phyloP scores from a whole-genome alignment of 1,140 invertebrate species.

The Galleria mellonella region DNA sequence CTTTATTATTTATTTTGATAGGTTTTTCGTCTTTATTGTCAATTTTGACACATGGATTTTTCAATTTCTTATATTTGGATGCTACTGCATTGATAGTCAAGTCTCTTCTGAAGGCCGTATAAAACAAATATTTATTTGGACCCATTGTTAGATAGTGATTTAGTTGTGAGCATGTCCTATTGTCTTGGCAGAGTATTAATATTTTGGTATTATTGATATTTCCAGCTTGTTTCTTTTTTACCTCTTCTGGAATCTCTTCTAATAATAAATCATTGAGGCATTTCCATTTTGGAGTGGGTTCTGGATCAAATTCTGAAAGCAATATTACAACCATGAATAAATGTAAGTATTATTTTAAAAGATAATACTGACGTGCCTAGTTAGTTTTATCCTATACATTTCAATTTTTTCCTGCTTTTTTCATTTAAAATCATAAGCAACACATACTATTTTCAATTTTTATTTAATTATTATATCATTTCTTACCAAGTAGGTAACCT shows the following conservation, averaged over 20 bases:
- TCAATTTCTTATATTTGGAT: constrained; percentile 61
- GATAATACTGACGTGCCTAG: too few species aligned
- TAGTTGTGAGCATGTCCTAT: constrained; percentile 87
- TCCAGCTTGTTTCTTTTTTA: constrained; percentile 68
- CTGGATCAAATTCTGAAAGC: constrained; percentile 83
- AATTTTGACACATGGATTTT: constrained; percentile 27
- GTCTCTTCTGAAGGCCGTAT: constrained; percentile 75
- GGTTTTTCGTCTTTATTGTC: constrained; percentile 13
- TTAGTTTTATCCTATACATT: too few species aligned
- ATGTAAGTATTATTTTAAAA: too few species aligned
- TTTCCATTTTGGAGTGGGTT: constrained; percentile 93
- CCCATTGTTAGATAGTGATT: constrained; percentile 83
- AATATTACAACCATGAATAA: too few species aligned
- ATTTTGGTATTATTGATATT: constrained; percentile 77
- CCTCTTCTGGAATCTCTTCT: constrained; percentile 84
- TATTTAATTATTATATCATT: too few species aligned
- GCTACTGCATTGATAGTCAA: constrained; percentile 74
- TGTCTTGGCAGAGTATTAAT: constrained; percentile 89
- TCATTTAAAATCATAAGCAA: too few species aligned
- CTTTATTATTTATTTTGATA: constrained; percentile 30
- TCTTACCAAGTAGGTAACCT: too few species aligned
- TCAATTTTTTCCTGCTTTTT: too few species aligned
- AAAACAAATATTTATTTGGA: constrained; percentile 76
- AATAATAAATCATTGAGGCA: constrained; percentile 85
- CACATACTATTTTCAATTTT: too few species aligned